Base-by-base conservation (phyloP, 2,113 vertebrate genomes). In the Heterocephalus glaber region DNA sequence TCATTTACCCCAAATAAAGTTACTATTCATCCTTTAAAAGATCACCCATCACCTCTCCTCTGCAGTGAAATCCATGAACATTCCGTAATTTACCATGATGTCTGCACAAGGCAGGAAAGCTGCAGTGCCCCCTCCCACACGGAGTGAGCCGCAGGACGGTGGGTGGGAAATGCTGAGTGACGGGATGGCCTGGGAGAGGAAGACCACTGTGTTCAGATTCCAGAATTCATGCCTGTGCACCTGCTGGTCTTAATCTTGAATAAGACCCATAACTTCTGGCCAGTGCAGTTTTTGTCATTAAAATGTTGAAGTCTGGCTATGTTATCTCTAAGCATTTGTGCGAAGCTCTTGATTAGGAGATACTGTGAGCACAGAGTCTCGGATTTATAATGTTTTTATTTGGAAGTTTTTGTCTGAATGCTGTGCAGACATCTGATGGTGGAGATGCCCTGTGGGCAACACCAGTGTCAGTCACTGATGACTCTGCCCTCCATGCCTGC, bases 161-260 rank as follows among this genome's bases (percentile, higher is more conserved):
- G 38, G 13, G 6, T 1, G 10, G 19, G 2, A n/a, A 24, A 24
- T 14, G 8, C 6, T 5, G 17, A 4, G 33, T 8, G 54, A 22
- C 2, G 3, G 17, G 35, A 5, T 17, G 17, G 1, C 11, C 1
- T 3, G 0, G 17, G 5, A 20, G n/a, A 41, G 4, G 16, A n/a
- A 9, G 76, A 26, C 24, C 5, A 2, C 19, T 14, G 14, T 1
- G 61, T 66, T 35, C n/a, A 20, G 41, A 61, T 10, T 35, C 72
- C 22, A 2, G 44, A 77, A 49, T 17, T 49, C 28, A 49, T 28
- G 41, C 14, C 6, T 47, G 7, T 77, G 44, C 47, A 28, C 28
- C 2, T 30, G 13, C 14, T 11, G 6, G 16, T 24, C 24, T 3
- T 3, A 2, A 44, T 49, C 54, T 26, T 7, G 19, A 74, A 16